Base-by-base conservation (phyloP, 2,797 vertebrate species). In the Tauraco hartlaubi region DNA sequence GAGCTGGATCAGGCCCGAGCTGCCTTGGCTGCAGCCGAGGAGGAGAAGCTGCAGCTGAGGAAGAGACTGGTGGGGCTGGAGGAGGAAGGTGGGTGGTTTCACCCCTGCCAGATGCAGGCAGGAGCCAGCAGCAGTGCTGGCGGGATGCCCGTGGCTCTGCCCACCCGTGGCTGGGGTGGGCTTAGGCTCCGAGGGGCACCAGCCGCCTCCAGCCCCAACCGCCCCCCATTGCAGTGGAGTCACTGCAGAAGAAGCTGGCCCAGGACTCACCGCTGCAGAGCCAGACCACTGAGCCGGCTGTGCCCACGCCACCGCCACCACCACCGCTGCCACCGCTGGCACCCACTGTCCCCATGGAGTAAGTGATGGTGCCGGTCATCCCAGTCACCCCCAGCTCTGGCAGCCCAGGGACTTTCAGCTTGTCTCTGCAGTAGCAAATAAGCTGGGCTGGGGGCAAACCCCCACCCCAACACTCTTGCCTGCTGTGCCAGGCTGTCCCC, bases 21-120 rank as follows among this genome's bases (percentile, higher is more conserved):
- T 5, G 94, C 97, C 56, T 92, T 98, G 94, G 91, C 96, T 21
- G 51, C 6, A 18, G 97, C 95, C 0, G 94, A 98, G 41, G 93
- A 94, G 15, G 97, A 98, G 90, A 98, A 95, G 61, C 76, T 51
- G 55, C 13, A 51, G 31, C 55, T 97, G 59, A 90, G 95, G 61
- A 69, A 44, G 15, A 93, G 76, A 78, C 89, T 96, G 20, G 17
- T 15, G 4, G 83, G 46, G 41, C 97, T 99, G 46, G 93, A 98
- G 84, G 94, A 96, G 29, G 96, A 98, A 98, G 98, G 99, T 99
- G 85, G 6, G 52, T 49, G 51, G 5, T 28, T 14, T 21, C 6
- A 1, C 10, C 43, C 39, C 21, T 9, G 10, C 51, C 49, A 11
- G 9, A 5, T 1, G 5, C 5, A 21, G 39, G 39, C 39, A 10